Evolutionary conservation across 2,113 vertebrate genomes (phyloP).

Genomic region (Mustela nigripes): DNA sequence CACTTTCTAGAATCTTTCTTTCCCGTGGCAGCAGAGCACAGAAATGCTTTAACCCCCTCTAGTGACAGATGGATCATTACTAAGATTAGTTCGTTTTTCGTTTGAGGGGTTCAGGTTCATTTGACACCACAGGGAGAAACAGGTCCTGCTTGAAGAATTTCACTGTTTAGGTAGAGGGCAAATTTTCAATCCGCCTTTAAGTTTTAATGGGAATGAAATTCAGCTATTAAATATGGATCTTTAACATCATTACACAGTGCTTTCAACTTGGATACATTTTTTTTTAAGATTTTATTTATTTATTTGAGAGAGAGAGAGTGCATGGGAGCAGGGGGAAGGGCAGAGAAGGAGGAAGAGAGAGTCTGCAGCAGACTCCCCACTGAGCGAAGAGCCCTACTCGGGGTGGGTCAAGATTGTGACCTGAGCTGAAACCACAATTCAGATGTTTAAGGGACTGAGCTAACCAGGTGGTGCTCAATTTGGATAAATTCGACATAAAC

Average conservation of each 20-base stretch:
- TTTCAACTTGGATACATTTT: not conserved
- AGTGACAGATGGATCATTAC: constrained; percentile 82
- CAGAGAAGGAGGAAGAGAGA: not conserved
- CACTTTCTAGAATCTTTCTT: constrained; percentile 82
- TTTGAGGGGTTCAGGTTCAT: constrained; percentile 59
- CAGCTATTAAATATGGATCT: not conserved
- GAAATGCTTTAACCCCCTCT: constrained; percentile 87
- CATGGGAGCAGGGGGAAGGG: not conserved
- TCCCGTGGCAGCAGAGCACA: constrained; percentile 79
- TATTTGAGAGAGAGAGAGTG: not conserved
- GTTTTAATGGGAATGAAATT: constrained; percentile 2
- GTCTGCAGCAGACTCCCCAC: not conserved
- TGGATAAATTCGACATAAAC: not conserved
- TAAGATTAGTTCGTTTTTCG: constrained; percentile 76
- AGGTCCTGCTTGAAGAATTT: constrained; percentile 53
- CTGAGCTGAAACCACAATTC: not conserved
- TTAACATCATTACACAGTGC: not conserved
- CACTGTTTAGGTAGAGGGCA: constrained; percentile 70
- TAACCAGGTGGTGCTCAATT: not conserved
- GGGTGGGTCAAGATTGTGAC: not conserved
- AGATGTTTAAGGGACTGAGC: not conserved
- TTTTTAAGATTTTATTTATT: not conserved
- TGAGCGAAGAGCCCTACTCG: fast-evolving
- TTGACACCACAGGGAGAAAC: constrained; percentile 66
- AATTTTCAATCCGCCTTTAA: constrained; percentile 52